Evolutionary conservation across 1,140 invertebrate species (phyloP).

Genomic region (Trichonephila clavipes): DNA sequence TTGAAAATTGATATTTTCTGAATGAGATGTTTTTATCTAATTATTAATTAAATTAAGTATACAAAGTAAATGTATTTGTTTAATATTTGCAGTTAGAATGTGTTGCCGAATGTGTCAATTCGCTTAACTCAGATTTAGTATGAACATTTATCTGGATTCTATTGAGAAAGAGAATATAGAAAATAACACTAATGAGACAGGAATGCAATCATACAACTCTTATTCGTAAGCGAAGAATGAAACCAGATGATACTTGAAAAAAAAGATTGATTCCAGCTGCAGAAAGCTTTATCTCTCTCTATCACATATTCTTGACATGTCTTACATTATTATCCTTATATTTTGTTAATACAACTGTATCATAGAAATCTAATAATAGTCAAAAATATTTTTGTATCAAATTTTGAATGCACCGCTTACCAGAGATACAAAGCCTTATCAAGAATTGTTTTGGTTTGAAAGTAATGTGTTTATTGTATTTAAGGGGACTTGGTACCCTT

Average conservation of each 20-base stretch:
- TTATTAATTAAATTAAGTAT: no score
- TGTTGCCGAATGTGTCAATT: no score
- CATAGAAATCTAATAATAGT: background rate
- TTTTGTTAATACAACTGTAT: background rate
- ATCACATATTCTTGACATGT: background rate
- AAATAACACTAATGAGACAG: no score
- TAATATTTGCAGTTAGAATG: no score
- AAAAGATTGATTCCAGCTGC: background rate
- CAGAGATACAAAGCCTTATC: no score
- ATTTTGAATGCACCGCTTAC: no score
- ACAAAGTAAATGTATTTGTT: no score
- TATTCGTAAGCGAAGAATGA: background rate
- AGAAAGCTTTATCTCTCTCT: background rate
- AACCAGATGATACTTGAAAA: conserved; percentile 11
- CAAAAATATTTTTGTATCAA: background rate
- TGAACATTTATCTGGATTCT: background rate
- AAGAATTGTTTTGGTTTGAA: no score
- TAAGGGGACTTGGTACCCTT: no score
- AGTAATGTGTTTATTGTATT: no score
- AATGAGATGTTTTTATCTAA: no score
- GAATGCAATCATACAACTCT: background rate
- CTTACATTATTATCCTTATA: background rate
- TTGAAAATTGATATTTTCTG: no score
- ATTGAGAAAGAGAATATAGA: background rate
- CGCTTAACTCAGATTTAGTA: background rate